Evolutionary conservation across 2,113 vertebrate genomes (phyloP).

Genomic region (Tychaedon coryphoeus): DNA sequence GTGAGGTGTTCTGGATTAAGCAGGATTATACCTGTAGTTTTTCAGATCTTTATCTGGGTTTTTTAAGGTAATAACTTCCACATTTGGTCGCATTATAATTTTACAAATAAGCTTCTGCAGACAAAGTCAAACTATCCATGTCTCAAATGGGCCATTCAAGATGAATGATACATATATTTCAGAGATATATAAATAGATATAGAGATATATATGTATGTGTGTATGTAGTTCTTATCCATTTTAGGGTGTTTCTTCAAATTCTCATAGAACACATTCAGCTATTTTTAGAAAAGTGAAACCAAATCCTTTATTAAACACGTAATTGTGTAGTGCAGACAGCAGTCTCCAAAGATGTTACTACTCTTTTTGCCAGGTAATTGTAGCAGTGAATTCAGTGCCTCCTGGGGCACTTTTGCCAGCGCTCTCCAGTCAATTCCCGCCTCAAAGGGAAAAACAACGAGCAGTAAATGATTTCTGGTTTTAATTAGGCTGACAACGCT

Average conservation of each 20-base stretch:
- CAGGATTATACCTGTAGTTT: not conserved
- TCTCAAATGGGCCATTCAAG: not conserved
- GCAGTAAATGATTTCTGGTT: constrained; percentile 16
- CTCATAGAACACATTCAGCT: not conserved
- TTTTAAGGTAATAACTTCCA: not conserved
- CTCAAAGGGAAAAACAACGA: not conserved
- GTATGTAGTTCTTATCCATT: not conserved
- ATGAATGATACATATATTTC: not conserved
- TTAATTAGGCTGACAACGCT: constrained; percentile 35
- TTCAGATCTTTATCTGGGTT: not conserved
- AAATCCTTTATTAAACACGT: not conserved
- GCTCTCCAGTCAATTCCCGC: not conserved
- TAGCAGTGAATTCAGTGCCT: not conserved
- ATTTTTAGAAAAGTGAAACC: not conserved
- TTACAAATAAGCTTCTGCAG: not conserved
- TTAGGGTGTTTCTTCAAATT: not conserved
- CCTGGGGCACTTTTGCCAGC: not conserved
- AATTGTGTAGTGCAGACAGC: not conserved
- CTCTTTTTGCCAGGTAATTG: not conserved
- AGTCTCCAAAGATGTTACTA: not conserved
- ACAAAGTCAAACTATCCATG: not conserved
- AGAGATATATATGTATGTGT: not conserved
- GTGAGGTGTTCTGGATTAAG: not conserved
- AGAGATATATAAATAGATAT: not conserved
- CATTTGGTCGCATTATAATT: not conserved